Evolutionary conservation across 2,888 invertebrate species (phyloP).

Genomic region (Thera obeliscata): DNA sequence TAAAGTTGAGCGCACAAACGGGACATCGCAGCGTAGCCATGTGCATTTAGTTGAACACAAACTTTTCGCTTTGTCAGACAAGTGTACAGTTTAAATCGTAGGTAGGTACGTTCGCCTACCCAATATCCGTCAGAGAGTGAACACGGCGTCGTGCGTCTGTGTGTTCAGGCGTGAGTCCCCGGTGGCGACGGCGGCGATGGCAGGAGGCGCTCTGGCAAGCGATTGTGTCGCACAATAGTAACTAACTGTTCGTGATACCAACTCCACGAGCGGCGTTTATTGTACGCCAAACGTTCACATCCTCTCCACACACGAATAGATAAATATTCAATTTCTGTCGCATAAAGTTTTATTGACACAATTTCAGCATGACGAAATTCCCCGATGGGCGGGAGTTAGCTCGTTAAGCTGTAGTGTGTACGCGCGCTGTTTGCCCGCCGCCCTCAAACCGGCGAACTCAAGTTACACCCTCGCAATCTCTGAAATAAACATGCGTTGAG

Average conservation of each 20-base stretch:
- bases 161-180: conserved; percentile 63
- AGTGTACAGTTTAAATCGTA: conserved; percentile 68
- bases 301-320: conserved; percentile 49
- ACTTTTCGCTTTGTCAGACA: conserved; percentile 76
- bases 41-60: conserved; percentile 74
- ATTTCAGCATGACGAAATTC: conserved; percentile 58
- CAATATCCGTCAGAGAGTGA: conserved; percentile 70
- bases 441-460: conserved; percentile 73
- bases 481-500: conserved; percentile 75
- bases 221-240: conserved; percentile 52
- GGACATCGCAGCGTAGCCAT: conserved; percentile 50
- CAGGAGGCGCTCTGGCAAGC: conserved; percentile 39
- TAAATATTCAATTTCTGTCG: conserved; percentile 59
- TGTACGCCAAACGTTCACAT: conserved; percentile 51
- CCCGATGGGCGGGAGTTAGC: conserved; percentile 67
- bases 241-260: conserved; percentile 58
- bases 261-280: conserved; percentile 58
- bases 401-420: conserved; percentile 70
- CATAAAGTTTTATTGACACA: conserved; percentile 61
- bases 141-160: conserved; percentile 51
- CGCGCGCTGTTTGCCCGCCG: conserved; percentile 64
- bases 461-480: conserved; percentile 77
- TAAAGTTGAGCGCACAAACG: conserved; percentile 67
- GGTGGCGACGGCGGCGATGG: conserved; percentile 28
- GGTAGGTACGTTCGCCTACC: conserved; percentile 60